Evolutionary conservation across 2,888 invertebrate species (phyloP).

Genomic region (Ichneumoninae sp.): DNA sequence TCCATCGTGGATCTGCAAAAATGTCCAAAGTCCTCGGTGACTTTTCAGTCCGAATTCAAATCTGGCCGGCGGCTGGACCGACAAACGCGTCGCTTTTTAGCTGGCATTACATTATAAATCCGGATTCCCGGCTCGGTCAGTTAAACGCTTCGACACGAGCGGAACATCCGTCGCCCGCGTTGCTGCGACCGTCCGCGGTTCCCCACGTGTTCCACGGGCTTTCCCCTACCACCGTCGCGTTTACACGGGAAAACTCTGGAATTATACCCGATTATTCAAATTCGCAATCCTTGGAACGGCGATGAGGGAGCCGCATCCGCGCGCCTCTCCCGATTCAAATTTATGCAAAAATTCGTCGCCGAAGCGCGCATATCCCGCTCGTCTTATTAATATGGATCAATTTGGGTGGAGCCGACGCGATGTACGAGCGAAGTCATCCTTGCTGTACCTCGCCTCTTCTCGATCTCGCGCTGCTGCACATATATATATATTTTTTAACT

Average conservation of each 20-base stretch:
- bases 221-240: conserved; percentile 50
- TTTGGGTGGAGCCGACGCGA: conserved; percentile 69
- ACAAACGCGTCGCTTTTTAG: conserved; percentile 58
- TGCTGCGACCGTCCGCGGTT: conserved; percentile 11
- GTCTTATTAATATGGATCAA: conserved; percentile 81
- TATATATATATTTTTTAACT: conserved; percentile 12
- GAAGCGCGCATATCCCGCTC: conserved; percentile 73
- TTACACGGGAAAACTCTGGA: conserved; percentile 77
- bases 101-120: conserved; percentile 52
- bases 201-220: conserved; percentile 33
- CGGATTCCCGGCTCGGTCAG: conserved; percentile 21
- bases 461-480: conserved; percentile 9
- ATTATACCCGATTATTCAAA: conserved; percentile 82
- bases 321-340: conserved; percentile 76
- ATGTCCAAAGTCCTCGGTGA: conserved; percentile 71
- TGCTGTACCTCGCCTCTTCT: conserved; percentile 41
- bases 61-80: not conserved
- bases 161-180: conserved; percentile 36
- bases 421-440: conserved; percentile 24
- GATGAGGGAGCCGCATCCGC: conserved; percentile 66
- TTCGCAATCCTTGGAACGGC: conserved; percentile 76
- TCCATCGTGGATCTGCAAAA: conserved; percentile 31
- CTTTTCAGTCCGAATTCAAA: conserved; percentile 66
- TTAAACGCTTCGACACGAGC: conserved; percentile 55
- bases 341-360: conserved; percentile 79